These are phyloP conservation scores for Drosophila kurseongensis DNA, from an alignment of 1,140 invertebrate species.

Conservation along the genomic window DNA sequence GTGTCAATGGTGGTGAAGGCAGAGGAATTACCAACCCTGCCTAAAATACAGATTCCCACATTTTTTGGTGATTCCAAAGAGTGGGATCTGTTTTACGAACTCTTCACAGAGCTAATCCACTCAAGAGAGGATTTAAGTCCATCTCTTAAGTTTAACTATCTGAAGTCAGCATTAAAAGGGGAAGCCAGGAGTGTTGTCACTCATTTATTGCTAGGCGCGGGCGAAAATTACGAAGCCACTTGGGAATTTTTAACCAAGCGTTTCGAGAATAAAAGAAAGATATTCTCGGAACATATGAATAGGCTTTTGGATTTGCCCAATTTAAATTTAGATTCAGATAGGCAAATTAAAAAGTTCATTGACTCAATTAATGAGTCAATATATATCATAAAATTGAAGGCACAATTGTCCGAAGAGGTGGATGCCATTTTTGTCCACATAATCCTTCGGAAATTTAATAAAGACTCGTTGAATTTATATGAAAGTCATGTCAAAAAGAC, in stretches of 20 bases:
- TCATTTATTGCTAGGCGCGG: too few species aligned
- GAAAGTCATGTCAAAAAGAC: too few species aligned
- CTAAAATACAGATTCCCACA: not conserved
- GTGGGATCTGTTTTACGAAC: not conserved
- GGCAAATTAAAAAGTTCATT: not conserved
- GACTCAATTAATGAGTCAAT: not conserved
- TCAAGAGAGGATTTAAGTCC: too few species aligned
- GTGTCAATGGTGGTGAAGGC: not conserved
- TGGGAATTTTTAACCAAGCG: too few species aligned
- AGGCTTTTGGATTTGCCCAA: not conserved
- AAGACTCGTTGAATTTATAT: too few species aligned
- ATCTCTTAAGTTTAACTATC: too few species aligned
- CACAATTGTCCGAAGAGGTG: not conserved
- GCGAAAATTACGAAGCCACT: too few species aligned
- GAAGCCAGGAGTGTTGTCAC: too few species aligned
- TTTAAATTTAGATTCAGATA: not conserved
- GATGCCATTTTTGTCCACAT: conserved; percentile 1
- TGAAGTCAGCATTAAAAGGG: too few species aligned
- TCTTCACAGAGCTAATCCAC: too few species aligned
- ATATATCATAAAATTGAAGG: not conserved
- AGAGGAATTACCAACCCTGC: not conserved
- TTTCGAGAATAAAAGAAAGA: too few species aligned
- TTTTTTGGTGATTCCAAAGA: not conserved
- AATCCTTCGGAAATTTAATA: too few species aligned
- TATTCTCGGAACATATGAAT: not conserved